These are phyloP conservation scores for Nebria brevicollis DNA, from an alignment of 2,888 invertebrate species.

Conservation along the genomic window DNA sequence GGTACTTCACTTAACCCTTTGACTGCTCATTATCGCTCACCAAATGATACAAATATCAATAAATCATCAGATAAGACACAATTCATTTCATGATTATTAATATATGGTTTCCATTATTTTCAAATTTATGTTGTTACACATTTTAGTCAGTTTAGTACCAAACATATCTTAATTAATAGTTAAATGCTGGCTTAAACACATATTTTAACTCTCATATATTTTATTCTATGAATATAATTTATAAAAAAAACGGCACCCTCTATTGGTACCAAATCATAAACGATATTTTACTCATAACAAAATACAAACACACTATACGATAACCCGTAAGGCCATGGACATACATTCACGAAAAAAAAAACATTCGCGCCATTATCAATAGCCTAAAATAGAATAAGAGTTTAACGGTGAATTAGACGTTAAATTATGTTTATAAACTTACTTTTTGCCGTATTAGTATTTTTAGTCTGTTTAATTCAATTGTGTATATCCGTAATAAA, in stretches of 20 bases:
- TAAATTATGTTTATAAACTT: too few species aligned
- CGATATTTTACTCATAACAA: too few species aligned
- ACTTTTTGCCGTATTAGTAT: background rate
- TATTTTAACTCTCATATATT: too few species aligned
- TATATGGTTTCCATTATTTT: background rate
- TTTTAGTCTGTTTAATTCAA: background rate
- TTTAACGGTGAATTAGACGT: too few species aligned
- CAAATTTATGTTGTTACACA: background rate
- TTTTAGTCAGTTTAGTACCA: background rate
- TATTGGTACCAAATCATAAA: too few species aligned
- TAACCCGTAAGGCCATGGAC: too few species aligned
- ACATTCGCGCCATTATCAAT: too few species aligned
- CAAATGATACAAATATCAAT: background rate
- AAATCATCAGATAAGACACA: background rate
- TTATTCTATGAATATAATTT: too few species aligned
- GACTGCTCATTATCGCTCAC: background rate
- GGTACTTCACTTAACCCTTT: constrained; percentile 21
- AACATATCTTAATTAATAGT: background rate
- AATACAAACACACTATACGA: too few species aligned
- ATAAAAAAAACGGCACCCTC: too few species aligned
- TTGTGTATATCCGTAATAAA: constrained; percentile 1
- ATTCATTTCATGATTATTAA: background rate
- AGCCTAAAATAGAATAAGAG: too few species aligned
- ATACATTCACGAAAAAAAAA: too few species aligned
- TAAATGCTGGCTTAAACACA: background rate